Percentiles rank a stretch among this genome's conserved stretches.
These are phyloP conservation scores for Lateolabrax maculatus DNA, from an alignment of 2,797 vertebrate species.

Conservation along the genomic window DNA sequence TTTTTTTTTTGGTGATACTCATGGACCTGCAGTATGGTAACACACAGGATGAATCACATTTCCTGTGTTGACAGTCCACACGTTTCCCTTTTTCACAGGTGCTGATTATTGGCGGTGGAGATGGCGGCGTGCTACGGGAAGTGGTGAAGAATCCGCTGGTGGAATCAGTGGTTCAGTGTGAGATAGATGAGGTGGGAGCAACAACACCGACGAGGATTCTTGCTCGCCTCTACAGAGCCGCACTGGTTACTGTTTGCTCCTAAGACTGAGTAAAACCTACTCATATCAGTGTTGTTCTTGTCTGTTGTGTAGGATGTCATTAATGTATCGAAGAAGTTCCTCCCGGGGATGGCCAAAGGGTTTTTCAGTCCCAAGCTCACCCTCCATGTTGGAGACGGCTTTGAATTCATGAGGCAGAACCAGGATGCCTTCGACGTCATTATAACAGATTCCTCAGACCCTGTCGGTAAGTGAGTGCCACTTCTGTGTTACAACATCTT, in stretches of 20 bases:
- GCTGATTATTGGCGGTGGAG: conserved; percentile 96
- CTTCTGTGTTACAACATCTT: not conserved
- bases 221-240: not conserved
- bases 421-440: conserved; percentile 97
- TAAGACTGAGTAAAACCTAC: not conserved
- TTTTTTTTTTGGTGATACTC: not conserved
- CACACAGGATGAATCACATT: not conserved
- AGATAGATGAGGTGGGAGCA: conserved; percentile 94
- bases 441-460: conserved; percentile 98
- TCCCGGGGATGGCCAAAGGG: conserved; percentile 96
- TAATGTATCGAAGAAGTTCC: conserved; percentile 95
- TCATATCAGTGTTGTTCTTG: not conserved
- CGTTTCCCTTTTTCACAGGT: conserved; percentile 82
- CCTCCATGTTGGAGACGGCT: conserved; percentile 95
- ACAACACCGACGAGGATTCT: not conserved
- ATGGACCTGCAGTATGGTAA: not conserved
- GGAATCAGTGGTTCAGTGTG: conserved; percentile 95
- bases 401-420: conserved; percentile 99
- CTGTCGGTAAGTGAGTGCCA: conserved; percentile 91
- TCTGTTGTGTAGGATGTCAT: conserved; percentile 92
- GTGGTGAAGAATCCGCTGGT: conserved; percentile 95
- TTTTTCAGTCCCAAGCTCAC: conserved; percentile 96
- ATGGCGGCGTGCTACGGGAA: conserved; percentile 95
- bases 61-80: not conserved
- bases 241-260: not conserved